Percentiles rank a stretch among this genome's conserved stretches.
phyloP scores from a whole-genome alignment of 2,113 vertebrate genomes.

The Neodon shergylaensis region DNA sequence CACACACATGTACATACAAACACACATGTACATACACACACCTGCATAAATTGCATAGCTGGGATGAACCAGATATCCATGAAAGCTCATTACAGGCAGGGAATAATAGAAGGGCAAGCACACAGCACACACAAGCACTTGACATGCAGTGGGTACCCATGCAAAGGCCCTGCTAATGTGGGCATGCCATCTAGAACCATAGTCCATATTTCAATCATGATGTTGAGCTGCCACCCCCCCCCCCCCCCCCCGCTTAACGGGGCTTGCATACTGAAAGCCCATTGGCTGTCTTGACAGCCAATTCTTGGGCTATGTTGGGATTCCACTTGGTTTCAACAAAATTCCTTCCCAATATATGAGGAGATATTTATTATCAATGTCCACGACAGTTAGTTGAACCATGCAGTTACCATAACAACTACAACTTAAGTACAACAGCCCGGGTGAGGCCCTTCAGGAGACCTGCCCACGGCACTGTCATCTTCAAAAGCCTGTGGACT shows the following conservation, averaged over 20 bases:
- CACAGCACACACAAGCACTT: not conserved
- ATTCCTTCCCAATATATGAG: not conserved
- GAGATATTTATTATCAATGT: not conserved
- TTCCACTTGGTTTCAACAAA: not conserved
- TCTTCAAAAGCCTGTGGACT: not conserved
- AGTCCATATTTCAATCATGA: not conserved
- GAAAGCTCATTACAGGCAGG: not conserved
- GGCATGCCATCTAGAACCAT: not conserved
- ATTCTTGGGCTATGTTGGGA: not conserved
- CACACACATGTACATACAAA: not conserved
- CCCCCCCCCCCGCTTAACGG: no score
- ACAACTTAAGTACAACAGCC: not conserved
- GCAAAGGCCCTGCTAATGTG: not conserved
- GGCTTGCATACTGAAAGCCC: not conserved
- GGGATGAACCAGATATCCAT: not conserved
- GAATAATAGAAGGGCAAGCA: not conserved
- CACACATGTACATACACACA: not conserved
- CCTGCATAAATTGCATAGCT: not conserved
- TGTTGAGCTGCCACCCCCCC: not conserved
- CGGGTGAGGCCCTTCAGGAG: not conserved
- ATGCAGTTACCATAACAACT: not conserved
- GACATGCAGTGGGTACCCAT: not conserved
- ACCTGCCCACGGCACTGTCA: not conserved
- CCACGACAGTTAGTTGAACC: not conserved
- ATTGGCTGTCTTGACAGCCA: not conserved